Evolutionary conservation across 2,797 vertebrate species (phyloP).

Genomic region (Chanos chanos): DNA sequence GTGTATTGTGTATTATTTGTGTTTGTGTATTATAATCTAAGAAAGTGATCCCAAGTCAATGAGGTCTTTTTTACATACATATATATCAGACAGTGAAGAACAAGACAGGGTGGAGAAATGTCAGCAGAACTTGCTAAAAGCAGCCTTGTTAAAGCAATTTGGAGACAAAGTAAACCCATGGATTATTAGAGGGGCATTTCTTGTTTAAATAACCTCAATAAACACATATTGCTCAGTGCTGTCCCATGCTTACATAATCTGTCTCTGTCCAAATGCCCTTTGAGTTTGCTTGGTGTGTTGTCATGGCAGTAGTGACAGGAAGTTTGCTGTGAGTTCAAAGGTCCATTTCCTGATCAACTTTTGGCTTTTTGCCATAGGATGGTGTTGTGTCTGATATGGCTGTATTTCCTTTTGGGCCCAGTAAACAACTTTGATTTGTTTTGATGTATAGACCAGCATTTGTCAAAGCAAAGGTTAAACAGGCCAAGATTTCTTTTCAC

Average conservation of each 20-base stretch:
- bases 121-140: not conserved
- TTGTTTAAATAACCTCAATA: conserved; percentile 29
- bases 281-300: conserved; percentile 26
- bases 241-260: conserved; percentile 23
- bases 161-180: conserved; percentile 13
- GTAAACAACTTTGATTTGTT: no score
- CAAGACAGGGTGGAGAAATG: not conserved
- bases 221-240: conserved; percentile 21
- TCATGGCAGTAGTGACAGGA: conserved; percentile 24
- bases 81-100: no score
- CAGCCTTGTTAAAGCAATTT: conserved; percentile 9
- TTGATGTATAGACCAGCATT: no score
- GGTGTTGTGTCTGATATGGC: no score
- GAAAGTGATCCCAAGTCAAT: no score
- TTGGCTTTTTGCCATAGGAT: no score
- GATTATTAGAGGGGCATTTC: conserved; percentile 23
- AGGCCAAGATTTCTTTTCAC: no score
- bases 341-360: conserved; percentile 28
- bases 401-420: no score
- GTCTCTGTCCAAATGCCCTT: conserved; percentile 32
- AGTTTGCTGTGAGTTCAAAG: conserved; percentile 48
- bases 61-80: no score
- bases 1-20: no score
- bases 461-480: no score
- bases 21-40: no score